A percentile compares a stretch with the other conserved stretches of the same genome.
Evolutionary conservation across 2,113 vertebrate species (phyloP).

Genomic region (Sminthopsis crassicaudata): DNA sequence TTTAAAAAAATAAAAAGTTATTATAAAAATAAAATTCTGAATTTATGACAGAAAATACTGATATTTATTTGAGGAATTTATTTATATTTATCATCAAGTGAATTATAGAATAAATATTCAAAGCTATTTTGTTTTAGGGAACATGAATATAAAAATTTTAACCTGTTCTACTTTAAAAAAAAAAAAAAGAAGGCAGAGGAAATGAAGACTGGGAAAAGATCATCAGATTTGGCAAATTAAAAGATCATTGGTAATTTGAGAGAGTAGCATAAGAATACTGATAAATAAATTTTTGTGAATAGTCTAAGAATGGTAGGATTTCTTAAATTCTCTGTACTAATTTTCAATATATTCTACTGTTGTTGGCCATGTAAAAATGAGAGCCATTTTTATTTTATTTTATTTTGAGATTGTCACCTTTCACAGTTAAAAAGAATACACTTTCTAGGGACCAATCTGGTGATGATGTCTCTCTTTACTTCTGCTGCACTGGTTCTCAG

Average conservation of each 20-base stretch:
- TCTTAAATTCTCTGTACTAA: background rate
- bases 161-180: background rate
- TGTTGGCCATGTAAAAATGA: background rate
- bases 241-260: no score
- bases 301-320: no score
- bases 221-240: no score
- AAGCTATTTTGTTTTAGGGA: background rate
- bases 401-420: background rate
- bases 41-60: background rate
- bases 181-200: no score
- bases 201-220: no score
- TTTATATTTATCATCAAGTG: background rate
- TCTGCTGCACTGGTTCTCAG: background rate
- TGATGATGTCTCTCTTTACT: background rate
- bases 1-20: no score
- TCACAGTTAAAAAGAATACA: background rate
- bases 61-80: background rate
- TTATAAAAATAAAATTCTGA: background rate
- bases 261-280: no score
- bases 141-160: background rate
- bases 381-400: background rate
- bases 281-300: no score
- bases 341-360: background rate
- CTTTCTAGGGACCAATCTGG: no score
- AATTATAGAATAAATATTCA: background rate